Evolutionary conservation across 23 tunicate species (phyloP).

Genomic region (Phallusia fumigata): DNA sequence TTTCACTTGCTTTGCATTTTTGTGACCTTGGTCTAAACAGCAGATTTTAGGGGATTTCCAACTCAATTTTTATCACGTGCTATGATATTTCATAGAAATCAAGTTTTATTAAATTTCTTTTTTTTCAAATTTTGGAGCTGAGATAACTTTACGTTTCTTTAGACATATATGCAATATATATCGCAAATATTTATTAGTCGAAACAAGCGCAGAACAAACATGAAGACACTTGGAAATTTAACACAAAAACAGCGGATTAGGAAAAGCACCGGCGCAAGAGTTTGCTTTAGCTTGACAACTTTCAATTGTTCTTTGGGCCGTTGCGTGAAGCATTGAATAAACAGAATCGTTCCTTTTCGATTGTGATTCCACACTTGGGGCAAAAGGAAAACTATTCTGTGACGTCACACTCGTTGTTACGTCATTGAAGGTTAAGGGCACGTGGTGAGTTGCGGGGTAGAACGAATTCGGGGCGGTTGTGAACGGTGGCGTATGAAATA

Average conservation of each 20-base stretch:
- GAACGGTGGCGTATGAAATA: not conserved
- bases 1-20: too few relatives aligned
- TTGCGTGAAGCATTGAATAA: not conserved
- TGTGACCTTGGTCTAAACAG: too few relatives aligned
- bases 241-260: not conserved
- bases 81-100: too few relatives aligned
- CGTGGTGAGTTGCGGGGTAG: not conserved
- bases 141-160: too few relatives aligned
- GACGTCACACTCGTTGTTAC: not conserved
- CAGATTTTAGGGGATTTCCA: too few relatives aligned
- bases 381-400: not conserved
- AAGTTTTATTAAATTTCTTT: too few relatives aligned
- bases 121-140: too few relatives aligned
- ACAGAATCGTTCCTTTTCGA: not conserved
- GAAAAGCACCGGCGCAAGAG: not conserved
- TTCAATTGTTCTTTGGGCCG: not conserved
- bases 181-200: too few relatives aligned
- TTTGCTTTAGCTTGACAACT: not conserved
- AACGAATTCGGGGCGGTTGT: not conserved
- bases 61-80: too few relatives aligned
- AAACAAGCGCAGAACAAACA: too few relatives aligned
- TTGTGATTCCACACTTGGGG: not conserved
- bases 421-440: not conserved
- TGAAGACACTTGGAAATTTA: not conserved
- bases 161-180: too few relatives aligned